Evolutionary conservation across 2,888 invertebrate species (phyloP), one percentile per base, ranked within the genome.

Genomic region (Lamproptera curius): DNA sequence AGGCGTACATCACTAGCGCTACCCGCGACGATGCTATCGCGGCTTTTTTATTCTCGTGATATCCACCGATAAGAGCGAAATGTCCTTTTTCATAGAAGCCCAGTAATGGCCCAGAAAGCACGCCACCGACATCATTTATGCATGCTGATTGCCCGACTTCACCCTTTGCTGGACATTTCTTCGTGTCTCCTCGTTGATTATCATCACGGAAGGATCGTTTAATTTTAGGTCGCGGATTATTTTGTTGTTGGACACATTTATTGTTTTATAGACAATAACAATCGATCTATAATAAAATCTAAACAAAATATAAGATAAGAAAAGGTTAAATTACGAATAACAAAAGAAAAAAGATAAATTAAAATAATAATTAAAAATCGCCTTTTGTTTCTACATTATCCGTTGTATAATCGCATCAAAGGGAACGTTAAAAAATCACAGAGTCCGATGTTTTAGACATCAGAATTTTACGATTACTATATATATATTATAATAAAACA

Each of bases 71-170:
- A 87, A 87, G 76, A 74, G 67, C 67, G 73, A 80, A 84, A 84
- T 85, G 85, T 86, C 84, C 85, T 85, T 86, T 87, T 87, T 80
- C 86, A 86, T 85, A 86, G 87, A 87, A 86, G 74, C 69, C 58
- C 76, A 70, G 74, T 87, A 86, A 87, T 86, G 85, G 84, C 67
- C 63, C 66, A 65, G 68, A 65, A 80, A 70, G 78, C 86, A 86
- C 86, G 86, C 84, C 65, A 86, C 65, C 64, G 65, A 81, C 76
- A 86, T 87, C 71, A 86, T 76, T 86, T 86, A 87, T 87, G 83
- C 71, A 87, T 85, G 73, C 57, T 83, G 80, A 85, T 84, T 83
- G 81, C 68, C 62, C 62, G 65, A 71, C 76, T 79, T 81, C 72
- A 84, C 82, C 82, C 86, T 84, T 84, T 65, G 62, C 73, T 71